Base-by-base conservation (phyloP, 2,888 invertebrate species). In the Leucania comma region DNA sequence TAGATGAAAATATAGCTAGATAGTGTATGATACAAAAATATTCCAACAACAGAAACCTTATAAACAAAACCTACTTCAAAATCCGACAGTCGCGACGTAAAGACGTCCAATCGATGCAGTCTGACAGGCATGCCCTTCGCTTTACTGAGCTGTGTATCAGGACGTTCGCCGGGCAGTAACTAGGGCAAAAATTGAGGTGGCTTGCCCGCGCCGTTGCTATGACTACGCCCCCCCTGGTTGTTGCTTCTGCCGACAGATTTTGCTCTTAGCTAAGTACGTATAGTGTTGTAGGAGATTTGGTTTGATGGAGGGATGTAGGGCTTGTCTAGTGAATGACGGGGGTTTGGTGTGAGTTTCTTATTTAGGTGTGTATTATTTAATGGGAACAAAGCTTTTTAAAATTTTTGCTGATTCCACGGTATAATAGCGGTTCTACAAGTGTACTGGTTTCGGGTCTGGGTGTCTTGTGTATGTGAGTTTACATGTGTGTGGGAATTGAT, bases 121-220 rank as follows among this genome's bases (percentile, higher is more conserved):
- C 68, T 76, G 73, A 75, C 75, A 70, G 73, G 42, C 53, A 42
- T 83, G 86, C 85, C 85, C 84, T 87, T 85, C 78, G 60, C 62
- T 75, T 80, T 75, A 85, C 83, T 85, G 77, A 86, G 87, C 86
- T 83, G 86, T 86, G 88, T 87, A 85, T 87, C 86, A 86, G 86
- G 88, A 87, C 88, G 88, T 80, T 85, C 82, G 82, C 76, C 82
- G 86, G 81, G 85, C 82, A 80, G 90, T 90, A 94, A 91, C 92
- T 93, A 86, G 93, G 93, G 92, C 93, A 91, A 91, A 93, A 91
- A 91, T 90, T 87, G 89, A 91, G 91, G 91, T 90, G 90, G 89
- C 86, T 80, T 82, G 77, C 83, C 81, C 81, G 87, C 84, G 78
- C 76, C 68, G 91, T 92, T 83, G 84, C 86, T 87, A 90, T 90